These are phyloP conservation scores for Urosaurus nigricauda DNA, from an alignment of 2,797 vertebrate species.

Conservation along the genomic window DNA sequence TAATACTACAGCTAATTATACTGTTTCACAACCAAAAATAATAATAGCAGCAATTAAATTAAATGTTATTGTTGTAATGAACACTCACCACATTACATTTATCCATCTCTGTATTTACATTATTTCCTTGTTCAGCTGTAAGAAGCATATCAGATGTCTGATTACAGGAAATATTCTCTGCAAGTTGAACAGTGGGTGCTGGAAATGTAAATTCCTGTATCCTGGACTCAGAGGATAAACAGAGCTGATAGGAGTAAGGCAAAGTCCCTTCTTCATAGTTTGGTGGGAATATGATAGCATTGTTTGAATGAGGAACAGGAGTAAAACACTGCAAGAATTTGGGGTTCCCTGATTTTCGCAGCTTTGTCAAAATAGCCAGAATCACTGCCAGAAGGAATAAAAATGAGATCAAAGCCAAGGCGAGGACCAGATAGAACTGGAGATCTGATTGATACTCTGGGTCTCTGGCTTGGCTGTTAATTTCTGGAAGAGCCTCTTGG, in stretches of 20 bases:
- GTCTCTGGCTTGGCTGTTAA: not conserved
- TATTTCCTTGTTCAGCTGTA: constrained; percentile 41
- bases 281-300: constrained; percentile 42
- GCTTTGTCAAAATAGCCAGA: constrained; percentile 44
- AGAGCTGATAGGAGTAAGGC: constrained; percentile 74
- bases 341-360: constrained; percentile 27
- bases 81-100: constrained; percentile 16
- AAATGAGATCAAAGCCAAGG: constrained; percentile 62
- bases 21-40: not conserved
- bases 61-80: not conserved
- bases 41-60: not conserved
- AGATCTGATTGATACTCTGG: constrained; percentile 47
- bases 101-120: constrained; percentile 1
- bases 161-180: constrained; percentile 40
- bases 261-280: constrained; percentile 62
- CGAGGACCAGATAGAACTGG: constrained; percentile 66
- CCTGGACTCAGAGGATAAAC: constrained; percentile 67
- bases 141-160: constrained; percentile 38
- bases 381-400: constrained; percentile 63
- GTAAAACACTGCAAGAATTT: constrained; percentile 37
- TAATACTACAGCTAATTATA: no score
- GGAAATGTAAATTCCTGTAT: constrained; percentile 70
- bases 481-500: constrained; percentile 71
- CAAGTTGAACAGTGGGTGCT: constrained; percentile 35
- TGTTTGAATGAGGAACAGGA: constrained; percentile 38